Conservation (phyloP, 92 coral and sea anemone genomes). For the Palythoa caribaeorum region DNA sequence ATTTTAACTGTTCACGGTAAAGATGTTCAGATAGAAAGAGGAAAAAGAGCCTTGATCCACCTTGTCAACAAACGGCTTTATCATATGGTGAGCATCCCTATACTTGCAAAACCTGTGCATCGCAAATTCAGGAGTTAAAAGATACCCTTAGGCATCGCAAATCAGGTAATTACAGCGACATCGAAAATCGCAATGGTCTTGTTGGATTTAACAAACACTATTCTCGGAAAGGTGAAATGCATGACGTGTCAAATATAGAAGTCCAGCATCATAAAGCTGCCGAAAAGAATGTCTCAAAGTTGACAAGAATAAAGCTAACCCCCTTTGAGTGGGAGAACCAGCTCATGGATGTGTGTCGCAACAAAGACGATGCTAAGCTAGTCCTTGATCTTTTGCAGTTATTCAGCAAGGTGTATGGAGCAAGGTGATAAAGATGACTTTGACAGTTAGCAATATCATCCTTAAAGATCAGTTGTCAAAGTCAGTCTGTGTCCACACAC, state of each 20-base stretch:
- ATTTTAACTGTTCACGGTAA: not conserved
- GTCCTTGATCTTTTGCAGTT: slow-evolving; percentile 41
- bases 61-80: not conserved
- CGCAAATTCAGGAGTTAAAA: slow-evolving; percentile 46
- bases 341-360: slow-evolving; percentile 13
- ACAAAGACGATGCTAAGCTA: slow-evolving; percentile 46
- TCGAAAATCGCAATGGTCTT: slow-evolving; percentile 31
- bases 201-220: slow-evolving; percentile 52
- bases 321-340: not conserved
- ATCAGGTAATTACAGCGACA: not conserved
- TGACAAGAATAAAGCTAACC: not conserved
- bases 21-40: not conserved
- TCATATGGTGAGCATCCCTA: not conserved
- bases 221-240: slow-evolving; percentile 31
- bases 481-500: slow-evolving; percentile 58
- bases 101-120: slow-evolving; percentile 2
- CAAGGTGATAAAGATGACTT: slow-evolving; percentile 9
- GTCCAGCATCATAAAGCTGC: not conserved
- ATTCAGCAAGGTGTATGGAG: not conserved
- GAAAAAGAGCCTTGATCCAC: not conserved
- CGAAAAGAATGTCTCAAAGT: slow-evolving; percentile 27
- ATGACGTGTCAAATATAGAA: slow-evolving; percentile 28
- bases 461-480: slow-evolving; percentile 46
- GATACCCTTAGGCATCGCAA: slow-evolving; percentile 39
- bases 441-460: slow-evolving; percentile 28